phyloP scores from a whole-genome alignment of 2,888 invertebrate genomes.

The Troides aeacus region DNA sequence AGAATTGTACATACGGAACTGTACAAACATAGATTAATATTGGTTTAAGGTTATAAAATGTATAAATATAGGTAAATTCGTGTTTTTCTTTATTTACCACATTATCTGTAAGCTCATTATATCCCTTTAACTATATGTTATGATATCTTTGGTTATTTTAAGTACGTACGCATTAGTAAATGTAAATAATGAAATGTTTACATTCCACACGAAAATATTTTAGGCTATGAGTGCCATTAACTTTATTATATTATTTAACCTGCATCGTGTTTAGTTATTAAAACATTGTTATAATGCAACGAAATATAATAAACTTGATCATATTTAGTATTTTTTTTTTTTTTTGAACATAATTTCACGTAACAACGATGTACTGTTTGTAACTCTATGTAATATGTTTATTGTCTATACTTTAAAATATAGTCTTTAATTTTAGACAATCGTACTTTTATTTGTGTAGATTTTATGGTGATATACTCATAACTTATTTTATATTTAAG shows the following conservation, averaged over 20 bases:
- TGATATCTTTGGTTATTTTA: slow-evolving; percentile 5
- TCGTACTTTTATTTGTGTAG: neutral
- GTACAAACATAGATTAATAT: slow-evolving; percentile 35
- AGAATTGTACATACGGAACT: slow-evolving; percentile 36
- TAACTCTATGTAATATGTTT: slow-evolving; percentile 37
- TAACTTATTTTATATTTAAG: too few relatives aligned
- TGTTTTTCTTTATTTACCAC: slow-evolving; percentile 15
- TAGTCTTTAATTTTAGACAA: slow-evolving; percentile 32
- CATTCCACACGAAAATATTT: slow-evolving; percentile 51
- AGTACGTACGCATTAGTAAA: slow-evolving; percentile 9
- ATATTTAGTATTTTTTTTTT: neutral
- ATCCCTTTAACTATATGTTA: slow-evolving; percentile 2
- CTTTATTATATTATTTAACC: slow-evolving; percentile 54
- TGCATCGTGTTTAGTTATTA: slow-evolving; percentile 30
- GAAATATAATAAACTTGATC: slow-evolving; percentile 7
- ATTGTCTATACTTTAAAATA: slow-evolving; percentile 33
- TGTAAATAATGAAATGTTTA: slow-evolving; percentile 32
- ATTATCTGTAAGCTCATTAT: slow-evolving; percentile 17
- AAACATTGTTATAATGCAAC: slow-evolving; percentile 16
- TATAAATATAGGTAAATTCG: slow-evolving; percentile 28
- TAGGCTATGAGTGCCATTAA: slow-evolving; percentile 78
- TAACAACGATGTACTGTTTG: slow-evolving; percentile 48
- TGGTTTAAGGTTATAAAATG: slow-evolving; percentile 11
- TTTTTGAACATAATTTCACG: slow-evolving; percentile 20
- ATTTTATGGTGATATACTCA: too few relatives aligned